phyloP scores from a whole-genome alignment of 2,888 invertebrate species.

The Ganaspis brasiliensis region DNA sequence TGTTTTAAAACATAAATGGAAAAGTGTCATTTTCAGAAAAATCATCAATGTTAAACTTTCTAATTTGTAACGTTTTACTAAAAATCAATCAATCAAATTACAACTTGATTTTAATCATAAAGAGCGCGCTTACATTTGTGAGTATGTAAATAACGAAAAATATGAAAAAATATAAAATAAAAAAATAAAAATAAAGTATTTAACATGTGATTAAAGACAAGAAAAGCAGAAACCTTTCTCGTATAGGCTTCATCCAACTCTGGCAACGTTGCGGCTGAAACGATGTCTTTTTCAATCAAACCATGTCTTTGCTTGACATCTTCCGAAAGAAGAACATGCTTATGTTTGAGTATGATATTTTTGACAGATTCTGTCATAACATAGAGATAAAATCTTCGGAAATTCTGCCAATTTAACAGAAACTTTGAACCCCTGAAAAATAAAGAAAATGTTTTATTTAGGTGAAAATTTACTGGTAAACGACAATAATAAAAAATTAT shows the following conservation, averaged over 20 bases:
- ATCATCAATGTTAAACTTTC: too few species aligned
- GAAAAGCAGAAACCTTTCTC: conserved; percentile 77
- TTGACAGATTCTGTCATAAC: conserved; percentile 97
- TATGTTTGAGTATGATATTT: conserved; percentile 92
- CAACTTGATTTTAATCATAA: too few species aligned
- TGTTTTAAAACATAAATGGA: too few species aligned
- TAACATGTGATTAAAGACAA: not conserved
- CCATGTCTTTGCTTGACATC: conserved; percentile 86
- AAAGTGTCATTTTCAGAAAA: too few species aligned
- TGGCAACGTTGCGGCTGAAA: conserved; percentile 92
- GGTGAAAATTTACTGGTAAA: too few species aligned
- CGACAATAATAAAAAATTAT: not conserved
- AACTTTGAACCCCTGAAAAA: conserved; percentile 88
- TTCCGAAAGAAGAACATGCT: conserved; percentile 87
- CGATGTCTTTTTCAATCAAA: conserved; percentile 90
- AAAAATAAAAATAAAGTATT: conserved; percentile 65
- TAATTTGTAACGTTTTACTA: too few species aligned
- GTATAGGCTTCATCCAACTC: conserved; percentile 96
- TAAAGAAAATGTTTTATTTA: too few species aligned
- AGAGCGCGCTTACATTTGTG: too few species aligned
- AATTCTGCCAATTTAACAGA: conserved; percentile 93
- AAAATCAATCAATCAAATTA: too few species aligned
- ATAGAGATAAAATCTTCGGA: conserved; percentile 94
- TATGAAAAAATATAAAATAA: conserved; percentile 40
- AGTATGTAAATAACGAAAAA: too few species aligned